Evolutionary conservation across 2,113 vertebrate genomes (phyloP).

Genomic region (Hydropotes inermis): DNA sequence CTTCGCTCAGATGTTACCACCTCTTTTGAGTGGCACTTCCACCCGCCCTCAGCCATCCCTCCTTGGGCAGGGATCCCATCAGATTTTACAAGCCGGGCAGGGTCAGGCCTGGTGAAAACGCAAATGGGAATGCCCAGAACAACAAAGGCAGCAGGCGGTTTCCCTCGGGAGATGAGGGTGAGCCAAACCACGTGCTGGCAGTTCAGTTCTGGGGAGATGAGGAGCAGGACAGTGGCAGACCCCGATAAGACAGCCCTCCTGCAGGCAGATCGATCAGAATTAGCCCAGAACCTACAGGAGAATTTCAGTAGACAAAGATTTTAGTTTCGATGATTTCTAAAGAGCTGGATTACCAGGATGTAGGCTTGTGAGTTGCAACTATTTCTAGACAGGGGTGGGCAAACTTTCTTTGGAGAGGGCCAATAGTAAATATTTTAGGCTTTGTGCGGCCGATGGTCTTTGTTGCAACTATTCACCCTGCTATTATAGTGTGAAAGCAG

Average conservation of each 20-base stretch:
- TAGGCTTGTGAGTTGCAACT: neutral
- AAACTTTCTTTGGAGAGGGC: neutral
- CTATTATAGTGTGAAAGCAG: neutral
- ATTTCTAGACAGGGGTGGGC: neutral
- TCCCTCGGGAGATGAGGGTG: neutral
- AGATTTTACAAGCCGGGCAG: conserved; percentile 67
- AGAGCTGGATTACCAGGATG: neutral
- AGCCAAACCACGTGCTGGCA: conserved; percentile 26
- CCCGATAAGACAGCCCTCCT: neutral
- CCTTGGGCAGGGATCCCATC: conserved; percentile 64
- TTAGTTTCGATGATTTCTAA: neutral
- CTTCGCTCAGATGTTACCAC: neutral
- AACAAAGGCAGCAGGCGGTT: conserved; percentile 38
- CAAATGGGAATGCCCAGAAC: conserved; percentile 52
- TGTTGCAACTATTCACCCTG: neutral
- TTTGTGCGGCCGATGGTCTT: neutral
- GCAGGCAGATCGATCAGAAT: neutral
- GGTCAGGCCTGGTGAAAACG: conserved; percentile 52
- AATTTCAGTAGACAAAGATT: neutral
- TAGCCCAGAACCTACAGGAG: neutral
- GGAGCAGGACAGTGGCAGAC: neutral
- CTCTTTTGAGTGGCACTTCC: conserved; percentile 45
- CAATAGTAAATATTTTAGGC: neutral
- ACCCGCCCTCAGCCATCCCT: conserved; percentile 12
- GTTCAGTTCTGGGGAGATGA: neutral